Conservation (phyloP, 2,113 vertebrate genomes). For the Cyanoramphus novaezelandiae region DNA sequence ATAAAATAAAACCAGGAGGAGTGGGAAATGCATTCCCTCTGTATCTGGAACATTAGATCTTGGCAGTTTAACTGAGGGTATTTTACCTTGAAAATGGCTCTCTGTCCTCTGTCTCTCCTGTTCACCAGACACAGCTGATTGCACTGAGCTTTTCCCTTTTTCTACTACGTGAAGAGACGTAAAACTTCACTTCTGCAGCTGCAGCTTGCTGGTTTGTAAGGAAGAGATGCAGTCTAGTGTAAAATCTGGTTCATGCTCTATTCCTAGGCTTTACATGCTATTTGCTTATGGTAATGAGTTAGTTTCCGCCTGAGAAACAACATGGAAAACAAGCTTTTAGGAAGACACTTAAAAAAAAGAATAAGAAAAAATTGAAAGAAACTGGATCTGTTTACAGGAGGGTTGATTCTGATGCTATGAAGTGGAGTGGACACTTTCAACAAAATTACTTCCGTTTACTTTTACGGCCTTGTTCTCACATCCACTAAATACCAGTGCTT, state of each 20-base stretch:
- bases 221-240: neutral
- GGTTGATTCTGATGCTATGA: neutral
- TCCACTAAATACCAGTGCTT: neutral
- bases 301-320: neutral
- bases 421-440: slow-evolving; percentile 5
- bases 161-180: neutral
- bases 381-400: slow-evolving; percentile 3
- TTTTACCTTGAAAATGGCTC: neutral
- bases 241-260: neutral
- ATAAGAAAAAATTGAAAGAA: neutral
- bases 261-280: neutral
- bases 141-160: neutral
- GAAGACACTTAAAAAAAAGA: neutral
- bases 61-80: neutral
- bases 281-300: neutral
- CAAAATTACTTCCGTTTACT: slow-evolving; percentile 25
- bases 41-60: neutral
- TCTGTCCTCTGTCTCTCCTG: neutral
- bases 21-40: neutral
- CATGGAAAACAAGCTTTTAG: neutral
- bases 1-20: neutral
- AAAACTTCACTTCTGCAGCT: neutral
- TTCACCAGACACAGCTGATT: neutral
- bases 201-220: neutral
- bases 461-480: slow-evolving; percentile 8